Evolutionary conservation across 2,797 vertebrate species (phyloP).

Genomic region (Crax fasciolata): DNA sequence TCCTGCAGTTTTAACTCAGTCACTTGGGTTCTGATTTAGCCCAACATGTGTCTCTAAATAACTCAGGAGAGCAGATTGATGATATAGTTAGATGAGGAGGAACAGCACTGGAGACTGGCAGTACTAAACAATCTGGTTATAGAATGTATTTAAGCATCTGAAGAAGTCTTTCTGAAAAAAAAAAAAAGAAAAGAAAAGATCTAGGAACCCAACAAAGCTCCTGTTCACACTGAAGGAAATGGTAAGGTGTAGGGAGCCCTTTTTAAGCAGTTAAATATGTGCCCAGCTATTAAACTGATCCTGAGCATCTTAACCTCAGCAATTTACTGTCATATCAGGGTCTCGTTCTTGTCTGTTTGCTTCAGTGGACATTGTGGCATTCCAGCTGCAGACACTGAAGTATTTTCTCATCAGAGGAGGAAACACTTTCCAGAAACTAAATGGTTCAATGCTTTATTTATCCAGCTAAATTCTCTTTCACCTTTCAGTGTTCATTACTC

Average conservation of each 20-base stretch:
- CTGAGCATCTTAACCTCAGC: neutral
- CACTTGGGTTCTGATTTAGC: conserved; percentile 50
- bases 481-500: neutral
- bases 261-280: neutral
- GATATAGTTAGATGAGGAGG: conserved; percentile 48
- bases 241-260: neutral
- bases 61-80: conserved; percentile 48
- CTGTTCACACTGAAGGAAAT: neutral
- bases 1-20: conserved; percentile 62
- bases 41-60: conserved; percentile 63
- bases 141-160: conserved; percentile 12
- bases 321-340: neutral
- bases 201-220: neutral
- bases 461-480: neutral
- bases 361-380: neutral
- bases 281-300: neutral
- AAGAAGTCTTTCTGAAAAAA: neutral
- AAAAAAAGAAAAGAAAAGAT: neutral
- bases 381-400: neutral
- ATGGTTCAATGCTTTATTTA: neutral
- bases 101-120: neutral
- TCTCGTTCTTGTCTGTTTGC: neutral
- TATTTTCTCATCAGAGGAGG: neutral
- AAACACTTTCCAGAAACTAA: neutral
- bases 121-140: conserved; percentile 51